Evolutionary conservation across 2,888 invertebrate species (phyloP), one percentile per base, ranked within the genome.

Genomic region (Drosophila algonquin): DNA sequence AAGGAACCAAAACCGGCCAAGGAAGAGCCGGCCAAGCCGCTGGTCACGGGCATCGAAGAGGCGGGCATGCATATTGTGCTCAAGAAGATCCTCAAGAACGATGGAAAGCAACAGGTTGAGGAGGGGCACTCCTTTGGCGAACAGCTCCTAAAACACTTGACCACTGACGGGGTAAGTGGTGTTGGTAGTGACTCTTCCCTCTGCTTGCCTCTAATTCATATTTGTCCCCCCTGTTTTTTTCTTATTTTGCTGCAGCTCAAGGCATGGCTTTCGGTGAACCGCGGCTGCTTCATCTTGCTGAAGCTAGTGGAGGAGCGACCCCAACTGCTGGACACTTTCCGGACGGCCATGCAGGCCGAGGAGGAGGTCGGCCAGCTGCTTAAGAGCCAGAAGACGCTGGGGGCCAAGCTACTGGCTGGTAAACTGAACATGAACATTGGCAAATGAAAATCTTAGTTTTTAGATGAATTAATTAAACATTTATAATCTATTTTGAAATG

Each of bases 211-310:
- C 40, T 7, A 32, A n/a, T 7, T 18, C 3, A n/a, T 9, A 40
- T 44, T 14, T 9, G 1, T 32, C 48, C 63, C 54, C 62, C 61
- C 53, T 47, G 73, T 77, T 72, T 60, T 73, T 63, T 48, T 67
- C 21, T 3, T 21, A 3, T 72, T 60, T 73, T 63, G 47, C 63
- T 71, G 0, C 93, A 95, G 95, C 83, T 96, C 2, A 90, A 93
- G 73, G 87, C 91, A 14, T 97, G 96, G 96, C 90, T 96, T 58
- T 91, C 93, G 52, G 94, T 94, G 48, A 97, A 97, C 87, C 93
- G 97, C 76, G 96, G 95, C 0, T 96, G 96, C 81, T 97, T 96
- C 90, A 93, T 97, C 62, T 91, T 97, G 9, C 91, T 96, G 2
- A 93, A 94, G 57, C 89, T 95, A 21, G 93, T 95, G 50, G 96